Percentiles rank a stretch among this genome's conserved stretches.
Evolutionary conservation across 2,797 vertebrate species (phyloP).

Genomic region (Urosaurus nigricauda): DNA sequence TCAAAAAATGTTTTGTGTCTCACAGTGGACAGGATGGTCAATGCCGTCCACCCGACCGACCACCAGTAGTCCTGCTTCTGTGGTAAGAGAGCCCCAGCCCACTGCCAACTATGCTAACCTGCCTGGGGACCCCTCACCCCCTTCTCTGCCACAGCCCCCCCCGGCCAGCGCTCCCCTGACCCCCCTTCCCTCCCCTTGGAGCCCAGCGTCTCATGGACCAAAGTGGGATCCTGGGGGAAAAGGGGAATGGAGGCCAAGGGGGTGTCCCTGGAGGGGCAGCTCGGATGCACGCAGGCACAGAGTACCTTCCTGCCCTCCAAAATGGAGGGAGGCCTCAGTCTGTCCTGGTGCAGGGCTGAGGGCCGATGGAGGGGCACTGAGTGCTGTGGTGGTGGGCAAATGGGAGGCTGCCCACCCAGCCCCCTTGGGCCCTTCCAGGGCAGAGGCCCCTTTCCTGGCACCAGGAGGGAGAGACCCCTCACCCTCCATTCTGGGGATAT

Average conservation of each 20-base stretch:
- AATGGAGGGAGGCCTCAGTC: not conserved
- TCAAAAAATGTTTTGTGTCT: slow-evolving; percentile 89
- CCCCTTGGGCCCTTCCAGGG: not conserved
- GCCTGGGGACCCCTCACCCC: not conserved
- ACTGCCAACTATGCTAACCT: too few relatives aligned
- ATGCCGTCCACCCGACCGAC: slow-evolving; percentile 68
- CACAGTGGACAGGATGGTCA: slow-evolving; percentile 94
- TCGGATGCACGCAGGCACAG: too few relatives aligned
- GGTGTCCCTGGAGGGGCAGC: too few relatives aligned
- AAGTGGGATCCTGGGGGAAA: too few relatives aligned
- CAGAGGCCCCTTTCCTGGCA: not conserved
- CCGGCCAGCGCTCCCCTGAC: too few relatives aligned
- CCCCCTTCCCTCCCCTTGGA: too few relatives aligned
- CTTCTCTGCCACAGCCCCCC: too few relatives aligned
- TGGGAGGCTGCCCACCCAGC: not conserved
- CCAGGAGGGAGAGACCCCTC: not conserved
- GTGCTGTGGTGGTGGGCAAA: not conserved
- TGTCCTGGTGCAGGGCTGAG: not conserved
- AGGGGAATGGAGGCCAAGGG: too few relatives aligned
- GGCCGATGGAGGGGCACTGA: too few relatives aligned
- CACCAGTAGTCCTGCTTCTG: slow-evolving; percentile 78
- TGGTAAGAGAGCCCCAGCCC: not conserved
- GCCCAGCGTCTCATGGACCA: too few relatives aligned
- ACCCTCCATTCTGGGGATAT: not conserved
- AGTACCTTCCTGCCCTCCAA: not conserved